Evolutionary conservation across 2,797 vertebrate genomes (phyloP).

Genomic region (Brachyrhaphis roseni): DNA sequence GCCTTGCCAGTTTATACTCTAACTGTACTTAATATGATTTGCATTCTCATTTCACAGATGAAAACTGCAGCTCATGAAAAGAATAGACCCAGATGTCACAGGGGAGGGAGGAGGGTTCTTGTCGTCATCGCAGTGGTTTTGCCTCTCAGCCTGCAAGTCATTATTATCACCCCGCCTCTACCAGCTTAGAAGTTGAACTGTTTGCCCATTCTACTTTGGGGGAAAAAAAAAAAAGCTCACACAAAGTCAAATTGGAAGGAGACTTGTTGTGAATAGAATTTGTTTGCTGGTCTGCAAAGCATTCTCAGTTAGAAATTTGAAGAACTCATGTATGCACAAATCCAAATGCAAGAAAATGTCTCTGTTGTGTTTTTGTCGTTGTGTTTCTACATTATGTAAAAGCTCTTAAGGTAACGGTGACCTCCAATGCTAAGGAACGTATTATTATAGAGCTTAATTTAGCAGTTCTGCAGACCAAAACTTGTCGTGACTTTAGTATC

Average conservation of each 20-base stretch:
- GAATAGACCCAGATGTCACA: constrained; percentile 50
- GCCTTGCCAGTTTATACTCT: constrained; percentile 70
- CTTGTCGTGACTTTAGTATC: too few relatives aligned
- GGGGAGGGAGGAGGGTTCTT: constrained; percentile 12
- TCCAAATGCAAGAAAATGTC: too few relatives aligned
- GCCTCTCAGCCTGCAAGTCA: constrained; percentile 53
- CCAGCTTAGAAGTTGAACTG: neutral
- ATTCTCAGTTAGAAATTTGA: neutral
- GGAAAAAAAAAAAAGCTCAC: neutral
- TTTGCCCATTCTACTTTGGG: neutral
- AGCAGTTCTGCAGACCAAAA: too few relatives aligned
- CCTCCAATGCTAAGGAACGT: too few relatives aligned
- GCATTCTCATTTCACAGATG: constrained; percentile 81
- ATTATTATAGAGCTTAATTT: too few relatives aligned
- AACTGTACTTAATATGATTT: constrained; percentile 71
- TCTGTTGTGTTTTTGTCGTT: too few relatives aligned
- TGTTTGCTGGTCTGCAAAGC: neutral
- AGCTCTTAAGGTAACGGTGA: too few relatives aligned
- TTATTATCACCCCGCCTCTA: neutral
- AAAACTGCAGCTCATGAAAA: constrained; percentile 65
- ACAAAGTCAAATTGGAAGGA: neutral
- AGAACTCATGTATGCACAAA: too few relatives aligned
- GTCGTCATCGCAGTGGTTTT: constrained; percentile 63
- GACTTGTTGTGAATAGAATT: neutral
- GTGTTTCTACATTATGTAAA: too few relatives aligned